phyloP scores from a whole-genome alignment of 2,888 invertebrate genomes.

The Ophonus ardosiacus region DNA sequence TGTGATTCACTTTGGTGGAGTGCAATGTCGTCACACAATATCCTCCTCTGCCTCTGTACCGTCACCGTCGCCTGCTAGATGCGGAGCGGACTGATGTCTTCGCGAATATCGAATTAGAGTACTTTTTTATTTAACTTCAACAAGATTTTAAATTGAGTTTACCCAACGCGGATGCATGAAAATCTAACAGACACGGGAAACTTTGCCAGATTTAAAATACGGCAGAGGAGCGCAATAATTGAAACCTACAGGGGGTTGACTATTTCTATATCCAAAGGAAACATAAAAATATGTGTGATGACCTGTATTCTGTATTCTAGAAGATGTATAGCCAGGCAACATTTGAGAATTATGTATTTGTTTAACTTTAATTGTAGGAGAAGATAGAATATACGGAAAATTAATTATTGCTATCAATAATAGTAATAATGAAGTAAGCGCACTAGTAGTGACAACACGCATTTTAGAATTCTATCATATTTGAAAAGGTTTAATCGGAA shows the following conservation, averaged over 20 bases:
- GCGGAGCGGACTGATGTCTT: conserved; percentile 3
- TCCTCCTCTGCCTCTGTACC: background rate
- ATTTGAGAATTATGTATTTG: no score
- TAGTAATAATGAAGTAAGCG: no score
- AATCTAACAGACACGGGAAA: conserved; percentile 56
- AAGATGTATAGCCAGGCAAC: no score
- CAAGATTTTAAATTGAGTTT: conserved; percentile 62
- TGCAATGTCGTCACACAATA: conserved; percentile 21
- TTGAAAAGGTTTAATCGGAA: no score
- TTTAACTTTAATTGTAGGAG: no score
- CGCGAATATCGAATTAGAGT: conserved; percentile 59
- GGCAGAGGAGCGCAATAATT: conserved; percentile 26
- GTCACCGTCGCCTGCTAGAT: background rate
- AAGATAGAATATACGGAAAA: no score
- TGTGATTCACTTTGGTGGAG: conserved; percentile 14
- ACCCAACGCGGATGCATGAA: conserved; percentile 58
- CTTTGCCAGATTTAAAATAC: conserved; percentile 62
- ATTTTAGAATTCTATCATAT: no score
- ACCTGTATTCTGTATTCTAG: no score
- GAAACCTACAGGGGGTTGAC: background rate
- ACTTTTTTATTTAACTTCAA: conserved; percentile 62
- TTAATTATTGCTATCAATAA: no score
- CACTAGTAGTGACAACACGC: no score
- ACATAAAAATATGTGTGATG: no score
- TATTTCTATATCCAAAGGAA: background rate